Percentiles rank a stretch among this genome's conserved stretches.
These are phyloP conservation scores for Ennomos fuscantarius DNA, from an alignment of 2,888 invertebrate genomes.

Conservation along the genomic window DNA sequence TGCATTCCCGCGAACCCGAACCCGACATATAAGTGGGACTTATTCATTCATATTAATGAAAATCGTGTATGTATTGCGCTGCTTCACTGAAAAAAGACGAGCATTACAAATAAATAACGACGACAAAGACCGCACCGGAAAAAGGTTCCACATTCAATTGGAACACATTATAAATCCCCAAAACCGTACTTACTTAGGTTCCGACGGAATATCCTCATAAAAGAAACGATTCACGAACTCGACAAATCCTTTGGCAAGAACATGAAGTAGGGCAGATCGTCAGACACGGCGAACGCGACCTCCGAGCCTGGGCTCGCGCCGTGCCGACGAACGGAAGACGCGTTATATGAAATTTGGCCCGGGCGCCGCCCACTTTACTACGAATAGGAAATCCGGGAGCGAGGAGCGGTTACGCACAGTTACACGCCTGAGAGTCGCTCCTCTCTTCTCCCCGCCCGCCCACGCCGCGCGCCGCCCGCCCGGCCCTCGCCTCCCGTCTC, in stretches of 20 bases:
- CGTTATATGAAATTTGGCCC: conserved; percentile 80
- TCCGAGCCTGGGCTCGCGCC: conserved; percentile 68
- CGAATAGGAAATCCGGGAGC: conserved; percentile 85
- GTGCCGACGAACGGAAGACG: conserved; percentile 78
- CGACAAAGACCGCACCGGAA: conserved; percentile 48
- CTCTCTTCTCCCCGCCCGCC: conserved; percentile 50
- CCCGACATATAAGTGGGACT: conserved; percentile 31
- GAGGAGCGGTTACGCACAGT: conserved; percentile 83
- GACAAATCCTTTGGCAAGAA: conserved; percentile 83
- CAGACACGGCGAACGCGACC: conserved; percentile 79
- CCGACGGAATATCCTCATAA: conserved; percentile 75
- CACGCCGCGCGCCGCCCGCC: conserved; percentile 47
- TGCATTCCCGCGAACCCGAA: conserved; percentile 34
- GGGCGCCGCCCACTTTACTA: conserved; percentile 83
- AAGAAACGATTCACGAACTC: conserved; percentile 80
- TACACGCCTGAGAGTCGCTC: conserved; percentile 76
- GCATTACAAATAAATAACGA: conserved; percentile 44
- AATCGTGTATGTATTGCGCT: conserved; percentile 29
- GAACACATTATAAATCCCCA: conserved; percentile 76
- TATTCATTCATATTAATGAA: conserved; percentile 38
- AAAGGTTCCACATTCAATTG: conserved; percentile 63
- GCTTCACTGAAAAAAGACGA: conserved; percentile 37
- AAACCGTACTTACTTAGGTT: conserved; percentile 77
- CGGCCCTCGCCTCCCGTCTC: conserved; percentile 56
- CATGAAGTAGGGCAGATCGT: conserved; percentile 82